Base-by-base conservation (phyloP, 2,888 invertebrate species). In the Fragum fragum region DNA sequence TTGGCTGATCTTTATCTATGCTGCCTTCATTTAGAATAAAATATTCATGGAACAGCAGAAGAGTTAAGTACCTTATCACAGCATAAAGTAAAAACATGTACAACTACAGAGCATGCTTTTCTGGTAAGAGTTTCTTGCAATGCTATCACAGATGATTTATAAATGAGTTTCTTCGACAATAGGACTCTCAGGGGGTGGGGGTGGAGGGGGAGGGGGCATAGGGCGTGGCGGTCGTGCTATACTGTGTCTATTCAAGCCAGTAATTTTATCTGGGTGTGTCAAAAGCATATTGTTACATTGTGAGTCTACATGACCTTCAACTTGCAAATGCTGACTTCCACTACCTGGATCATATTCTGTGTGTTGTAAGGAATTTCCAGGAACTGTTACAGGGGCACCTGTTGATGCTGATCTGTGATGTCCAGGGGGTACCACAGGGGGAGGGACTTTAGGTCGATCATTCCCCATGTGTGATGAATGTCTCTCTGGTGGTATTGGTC, bases 381-480 rank as follows among this genome's bases (percentile, higher is more conserved):
- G 83, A 21, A 83, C 76, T 21, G 83, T 73, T 1, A 83, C 79
- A 16, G 81, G 81, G 7, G 83, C 76, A 11, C 91, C 92, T 21
- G 91, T 90, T 1, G 92, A 92, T 21, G 90, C 90, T 26, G 92
- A 92, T 52, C 92, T 52, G 63, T 91, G 90, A 77, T 92, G 92
- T 70, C 72, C 83, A 11, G 90, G 86, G 14, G 90, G 87, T 42
- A 86, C 88, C 1, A 88, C 81, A 26, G 88, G 87, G 2, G 91
- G 90, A 2, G 91, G 91, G 47, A 88, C 75, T 75, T 88, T 89
- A 23, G 92, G 92, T 76, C 91, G 79, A n/a, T 90, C 89, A 6
- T 82, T 86, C 1, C 63, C 66, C 47, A 71, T 77, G 68, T 36
- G 79, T 23, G 81, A 81, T 29, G 86, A 83, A 14, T 74, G 57